Evolutionary conservation across 1,140 invertebrate species (phyloP), one percentile per base, ranked within the genome.

Genomic region (Euura lappo): DNA sequence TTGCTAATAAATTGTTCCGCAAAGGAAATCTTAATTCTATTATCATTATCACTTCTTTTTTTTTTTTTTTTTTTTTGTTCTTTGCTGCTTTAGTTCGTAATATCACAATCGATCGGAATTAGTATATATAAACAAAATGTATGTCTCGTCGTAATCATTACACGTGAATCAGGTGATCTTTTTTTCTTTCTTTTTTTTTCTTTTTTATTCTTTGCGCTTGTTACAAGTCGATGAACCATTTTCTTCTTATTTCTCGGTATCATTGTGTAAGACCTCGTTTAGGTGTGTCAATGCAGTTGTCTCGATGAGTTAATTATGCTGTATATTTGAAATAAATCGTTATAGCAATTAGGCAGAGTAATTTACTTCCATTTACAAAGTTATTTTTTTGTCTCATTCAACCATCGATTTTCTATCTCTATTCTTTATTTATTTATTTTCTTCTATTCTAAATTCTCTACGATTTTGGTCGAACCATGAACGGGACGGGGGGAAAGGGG

Each of bases 1-100:
- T 82, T 82, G 75, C 78, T 85, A 81, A 86, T 85, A 81, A 85
- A 85, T 77, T 81, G 79, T 74, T 82, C 79, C 80, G 74, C 44
- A 76, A 78, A 80, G 76, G 76, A 82, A 60, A 11, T 60, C 13
- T n/a, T 6, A 60, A 6, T 60, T 28, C 28, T 60, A 60, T 60
- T 60, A 8, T 60, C 51, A 60, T 60, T 60, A 60, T 6, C 28
- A 28, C 28, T 28, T 28, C 0, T 28, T 28, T 28, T 28, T 28
- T 28, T 28, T 28, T 28, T 28, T 28, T 28, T 28, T 28, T 28
- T 60, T 10, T 60, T 60, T 10, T 60, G n/a, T n/a, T 28, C 28
- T 28, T 28, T 28, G 28, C 28, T 28, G 28, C 28, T 28, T 28
- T 28, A 28, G 28, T 28, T 28, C 28, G 28, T 28, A 28, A 28